Percentiles rank a stretch among this genome's conserved stretches.
Evolutionary conservation across 2,797 vertebrate species (phyloP).

Genomic region (Malacoraja senta): DNA sequence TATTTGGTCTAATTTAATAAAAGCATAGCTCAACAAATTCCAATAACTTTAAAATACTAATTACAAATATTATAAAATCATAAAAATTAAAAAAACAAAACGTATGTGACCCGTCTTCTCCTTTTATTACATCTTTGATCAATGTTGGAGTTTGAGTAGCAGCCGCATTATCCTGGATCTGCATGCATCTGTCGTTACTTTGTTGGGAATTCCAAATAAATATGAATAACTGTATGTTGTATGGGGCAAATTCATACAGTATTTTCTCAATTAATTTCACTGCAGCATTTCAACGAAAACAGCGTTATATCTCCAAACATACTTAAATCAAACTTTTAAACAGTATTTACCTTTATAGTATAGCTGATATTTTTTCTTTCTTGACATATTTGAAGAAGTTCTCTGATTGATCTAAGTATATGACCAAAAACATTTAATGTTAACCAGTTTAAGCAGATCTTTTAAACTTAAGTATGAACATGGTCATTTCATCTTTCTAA

Average conservation of each 20-base stretch:
- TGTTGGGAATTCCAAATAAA: not conserved
- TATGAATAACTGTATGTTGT: not conserved
- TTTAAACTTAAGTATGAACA: conserved; percentile 29
- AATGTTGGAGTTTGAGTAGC: not conserved
- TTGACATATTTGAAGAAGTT: conserved; percentile 55
- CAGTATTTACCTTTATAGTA: conserved; percentile 50
- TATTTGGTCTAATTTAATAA: not conserved
- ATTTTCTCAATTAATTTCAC: not conserved
- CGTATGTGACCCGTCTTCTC: not conserved
- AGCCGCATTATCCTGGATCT: not conserved
- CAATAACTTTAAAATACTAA: not conserved
- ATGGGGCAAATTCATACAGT: not conserved
- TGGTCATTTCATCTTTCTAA: conserved; percentile 35
- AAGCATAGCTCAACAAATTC: not conserved
- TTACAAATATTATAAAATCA: not conserved
- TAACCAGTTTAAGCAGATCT: not conserved
- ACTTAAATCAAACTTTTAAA: not conserved
- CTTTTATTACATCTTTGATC: not conserved
- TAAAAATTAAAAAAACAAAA: not conserved
- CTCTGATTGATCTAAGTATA: conserved; percentile 52
- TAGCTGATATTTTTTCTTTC: conserved; percentile 53
- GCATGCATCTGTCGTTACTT: not conserved
- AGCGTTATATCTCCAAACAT: not conserved
- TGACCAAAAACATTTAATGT: not conserved
- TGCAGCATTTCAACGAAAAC: not conserved